These are phyloP conservation scores for Thunnus thynnus DNA, from an alignment of 2,113 vertebrate genomes.

Conservation along the genomic window DNA sequence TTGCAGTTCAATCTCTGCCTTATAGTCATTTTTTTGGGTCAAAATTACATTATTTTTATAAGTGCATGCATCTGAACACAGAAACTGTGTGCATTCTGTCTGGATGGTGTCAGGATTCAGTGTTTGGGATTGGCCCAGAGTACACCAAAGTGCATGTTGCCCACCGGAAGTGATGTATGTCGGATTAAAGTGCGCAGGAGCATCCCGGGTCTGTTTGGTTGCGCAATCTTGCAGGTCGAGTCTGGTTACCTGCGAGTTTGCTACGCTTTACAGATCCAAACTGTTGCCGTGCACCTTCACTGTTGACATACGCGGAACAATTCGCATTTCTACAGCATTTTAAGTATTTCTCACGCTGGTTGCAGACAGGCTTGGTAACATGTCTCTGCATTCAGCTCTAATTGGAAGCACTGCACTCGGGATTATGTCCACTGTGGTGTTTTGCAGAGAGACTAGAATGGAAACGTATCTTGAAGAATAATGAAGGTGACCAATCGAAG, in stretches of 20 bases:
- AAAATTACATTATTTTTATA: neutral
- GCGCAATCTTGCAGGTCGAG: neutral
- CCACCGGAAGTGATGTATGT: slow-evolving; percentile 56
- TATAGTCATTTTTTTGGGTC: too few species aligned
- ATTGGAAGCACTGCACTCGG: slow-evolving; percentile 56
- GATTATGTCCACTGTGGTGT: slow-evolving; percentile 36
- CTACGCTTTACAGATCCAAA: fast-evolving
- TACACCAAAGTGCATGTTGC: neutral
- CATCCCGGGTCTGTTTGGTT: neutral
- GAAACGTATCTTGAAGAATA: neutral
- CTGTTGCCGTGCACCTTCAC: neutral
- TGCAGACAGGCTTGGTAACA: neutral
- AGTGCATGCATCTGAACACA: neutral
- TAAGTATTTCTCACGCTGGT: neutral
- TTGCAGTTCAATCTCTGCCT: too few species aligned
- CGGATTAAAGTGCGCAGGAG: slow-evolving; percentile 9
- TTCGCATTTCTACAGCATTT: neutral
- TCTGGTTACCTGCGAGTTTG: neutral
- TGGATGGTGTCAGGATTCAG: neutral
- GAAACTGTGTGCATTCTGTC: neutral
- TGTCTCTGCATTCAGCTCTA: slow-evolving; percentile 15
- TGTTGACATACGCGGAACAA: neutral
- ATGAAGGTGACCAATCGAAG: neutral
- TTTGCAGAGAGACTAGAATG: neutral
- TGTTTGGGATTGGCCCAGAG: neutral